These are phyloP conservation scores for Pyrrhia umbra DNA, from an alignment of 2,888 invertebrate species.

Conservation along the genomic window DNA sequence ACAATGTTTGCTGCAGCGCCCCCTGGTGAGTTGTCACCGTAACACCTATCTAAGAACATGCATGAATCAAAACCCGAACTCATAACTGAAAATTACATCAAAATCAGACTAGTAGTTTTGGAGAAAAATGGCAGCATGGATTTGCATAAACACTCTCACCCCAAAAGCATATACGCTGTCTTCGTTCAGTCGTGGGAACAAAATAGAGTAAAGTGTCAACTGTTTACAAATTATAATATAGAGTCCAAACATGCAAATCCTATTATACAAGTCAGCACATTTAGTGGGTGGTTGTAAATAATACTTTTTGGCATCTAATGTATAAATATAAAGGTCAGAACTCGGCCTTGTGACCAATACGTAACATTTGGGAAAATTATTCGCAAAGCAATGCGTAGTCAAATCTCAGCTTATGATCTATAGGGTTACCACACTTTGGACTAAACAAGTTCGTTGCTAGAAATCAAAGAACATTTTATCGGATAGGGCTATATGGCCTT, in stretches of 20 bases:
- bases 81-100: too few species aligned
- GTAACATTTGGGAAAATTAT: conserved; percentile 42
- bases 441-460: background rate
- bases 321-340: conserved; percentile 46
- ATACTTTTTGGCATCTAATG: conserved; percentile 45
- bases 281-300: conserved; percentile 47
- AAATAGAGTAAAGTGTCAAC: background rate
- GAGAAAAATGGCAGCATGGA: too few species aligned
- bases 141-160: too few species aligned
- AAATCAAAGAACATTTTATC: background rate
- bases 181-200: background rate
- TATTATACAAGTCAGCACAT: conserved; percentile 35
- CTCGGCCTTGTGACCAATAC: conserved; percentile 47
- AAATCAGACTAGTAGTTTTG: too few species aligned
- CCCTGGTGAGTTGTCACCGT: too few species aligned
- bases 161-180: background rate
- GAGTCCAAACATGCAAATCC: conserved; percentile 44
- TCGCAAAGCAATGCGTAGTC: conserved; percentile 7
- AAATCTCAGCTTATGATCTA: conserved; percentile 16
- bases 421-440: background rate
- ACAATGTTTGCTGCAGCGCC: too few species aligned
- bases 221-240: background rate
- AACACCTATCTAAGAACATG: too few species aligned
- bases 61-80: too few species aligned
- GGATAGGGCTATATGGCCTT: background rate